phyloP scores from a whole-genome alignment of 2,888 invertebrate genomes.

The Tineola bisselliella region DNA sequence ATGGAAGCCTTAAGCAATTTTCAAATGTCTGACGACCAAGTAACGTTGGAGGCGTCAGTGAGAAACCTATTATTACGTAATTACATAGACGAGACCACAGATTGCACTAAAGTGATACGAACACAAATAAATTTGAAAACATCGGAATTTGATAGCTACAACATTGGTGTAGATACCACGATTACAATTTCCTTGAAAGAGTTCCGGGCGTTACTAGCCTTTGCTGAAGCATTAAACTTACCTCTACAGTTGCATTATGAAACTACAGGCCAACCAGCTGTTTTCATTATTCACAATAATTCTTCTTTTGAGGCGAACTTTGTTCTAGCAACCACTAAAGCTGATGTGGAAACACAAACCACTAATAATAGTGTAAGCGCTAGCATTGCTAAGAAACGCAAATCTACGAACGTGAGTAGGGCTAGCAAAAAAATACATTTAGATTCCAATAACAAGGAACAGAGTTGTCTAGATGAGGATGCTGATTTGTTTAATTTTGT shows the following conservation, averaged over 20 bases:
- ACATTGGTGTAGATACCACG: slow-evolving; percentile 71
- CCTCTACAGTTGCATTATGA: slow-evolving; percentile 79
- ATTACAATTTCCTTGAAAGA: slow-evolving; percentile 90
- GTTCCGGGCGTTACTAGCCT: slow-evolving; percentile 79
- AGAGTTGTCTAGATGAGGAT: slow-evolving; percentile 53
- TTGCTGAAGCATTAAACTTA: slow-evolving; percentile 79
- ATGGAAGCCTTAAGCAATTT: slow-evolving; percentile 83
- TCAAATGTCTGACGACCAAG: slow-evolving; percentile 80
- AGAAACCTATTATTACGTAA: slow-evolving; percentile 77
- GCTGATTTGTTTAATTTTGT: slow-evolving; percentile 59
- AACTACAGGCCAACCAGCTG: slow-evolving; percentile 79
- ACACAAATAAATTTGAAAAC: slow-evolving; percentile 80
- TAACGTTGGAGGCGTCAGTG: slow-evolving; percentile 76
- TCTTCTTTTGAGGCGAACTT: slow-evolving; percentile 81
- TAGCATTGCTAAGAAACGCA: slow-evolving; percentile 38
- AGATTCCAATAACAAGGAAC: slow-evolving; percentile 35
- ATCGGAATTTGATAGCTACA: slow-evolving; percentile 77
- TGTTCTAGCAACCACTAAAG: slow-evolving; percentile 80
- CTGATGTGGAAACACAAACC: slow-evolving; percentile 52
- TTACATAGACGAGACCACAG: slow-evolving; percentile 74
- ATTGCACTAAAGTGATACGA: slow-evolving; percentile 75
- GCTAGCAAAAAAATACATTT: slow-evolving; percentile 48
- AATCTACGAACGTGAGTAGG: slow-evolving; percentile 26
- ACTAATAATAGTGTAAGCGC: slow-evolving; percentile 34
- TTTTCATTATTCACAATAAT: slow-evolving; percentile 77